Evolutionary conservation across 2,888 invertebrate species (phyloP), one percentile per base, ranked within the genome.

Genomic region (Encarsia formosa): DNA sequence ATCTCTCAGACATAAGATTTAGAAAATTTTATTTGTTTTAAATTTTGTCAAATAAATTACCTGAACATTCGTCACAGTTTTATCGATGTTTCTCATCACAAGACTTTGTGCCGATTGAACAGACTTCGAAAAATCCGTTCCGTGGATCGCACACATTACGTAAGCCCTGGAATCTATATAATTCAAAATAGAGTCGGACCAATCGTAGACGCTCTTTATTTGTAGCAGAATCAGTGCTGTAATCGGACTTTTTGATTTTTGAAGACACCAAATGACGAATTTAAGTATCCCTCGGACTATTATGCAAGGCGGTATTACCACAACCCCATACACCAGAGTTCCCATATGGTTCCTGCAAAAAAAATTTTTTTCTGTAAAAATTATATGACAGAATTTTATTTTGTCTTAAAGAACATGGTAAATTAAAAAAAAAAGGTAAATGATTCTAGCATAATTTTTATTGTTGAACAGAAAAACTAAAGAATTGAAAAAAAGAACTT

Each of bases 101-200:
- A 97, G 78, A 63, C 84, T 85, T 69, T 96, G 93, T 0, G 96
- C 91, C 69, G 91, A 87, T 68, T 85, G 84, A 4, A 96, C 95
- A 60, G 96, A 93, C 6, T 78, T 71, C 70, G 93, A 94, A 75
- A 97, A 97, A 70, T 86, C 88, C 66, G 86, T 87, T 3, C 96
- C 97, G 72, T 95, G 91, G 32, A 96, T 86, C 0, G 96, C 94
- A 70, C 92, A 91, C 88, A 94, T 91, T 26, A 94, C 93, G 71
- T 92, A 95, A 0, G 94, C 94, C 66, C 94, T 93, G 62, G 85
- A 83, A 64, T 87, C 90, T 60, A 87, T 75, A 69, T 92, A 94
- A 67, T 85, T 85, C 54, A 95, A 77, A 75, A 94, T 90, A 50
- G 82, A 85, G 70, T 95, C 94, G 65, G 94, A 74, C 65, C 89